Evolutionary conservation across 2,888 invertebrate genomes (phyloP).

Genomic region (Campaea margaritaria): DNA sequence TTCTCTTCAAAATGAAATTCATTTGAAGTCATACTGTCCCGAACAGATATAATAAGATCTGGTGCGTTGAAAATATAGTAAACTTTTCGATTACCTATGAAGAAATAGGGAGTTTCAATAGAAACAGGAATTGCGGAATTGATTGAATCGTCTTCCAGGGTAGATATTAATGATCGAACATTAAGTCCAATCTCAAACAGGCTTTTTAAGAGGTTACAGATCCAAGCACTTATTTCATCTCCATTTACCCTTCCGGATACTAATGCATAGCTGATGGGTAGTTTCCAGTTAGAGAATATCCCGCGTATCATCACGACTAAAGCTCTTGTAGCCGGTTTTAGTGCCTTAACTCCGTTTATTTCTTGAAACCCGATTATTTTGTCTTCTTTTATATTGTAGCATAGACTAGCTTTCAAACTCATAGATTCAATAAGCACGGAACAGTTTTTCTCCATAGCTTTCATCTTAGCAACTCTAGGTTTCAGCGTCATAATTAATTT

Average conservation of each 20-base stretch:
- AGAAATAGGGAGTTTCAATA: slow-evolving; percentile 9
- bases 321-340: slow-evolving; percentile 29
- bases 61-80: slow-evolving; percentile 43
- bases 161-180: slow-evolving; percentile 40
- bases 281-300: slow-evolving; percentile 42
- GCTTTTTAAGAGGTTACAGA: not conserved
- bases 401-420: slow-evolving; percentile 29
- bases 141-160: slow-evolving; percentile 7
- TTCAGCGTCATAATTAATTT: slow-evolving; percentile 15
- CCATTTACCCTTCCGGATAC: not conserved
- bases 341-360: slow-evolving; percentile 31
- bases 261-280: slow-evolving; percentile 24
- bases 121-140: not conserved
- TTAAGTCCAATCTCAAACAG: slow-evolving; percentile 37
- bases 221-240: slow-evolving; percentile 7
- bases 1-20: slow-evolving; percentile 12
- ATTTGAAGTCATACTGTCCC: slow-evolving; percentile 6
- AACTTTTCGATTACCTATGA: slow-evolving; percentile 27
- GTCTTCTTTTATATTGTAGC: slow-evolving; percentile 40
- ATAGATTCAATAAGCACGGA: slow-evolving; percentile 38
- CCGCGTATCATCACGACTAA: slow-evolving; percentile 43
- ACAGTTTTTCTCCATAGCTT: slow-evolving; percentile 38
- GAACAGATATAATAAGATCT: slow-evolving; percentile 34
- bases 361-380: slow-evolving; percentile 43
- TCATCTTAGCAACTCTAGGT: slow-evolving; percentile 39